These are phyloP conservation scores for Torymus aiolomorphi DNA, from an alignment of 2,888 invertebrate genomes.

Conservation along the genomic window DNA sequence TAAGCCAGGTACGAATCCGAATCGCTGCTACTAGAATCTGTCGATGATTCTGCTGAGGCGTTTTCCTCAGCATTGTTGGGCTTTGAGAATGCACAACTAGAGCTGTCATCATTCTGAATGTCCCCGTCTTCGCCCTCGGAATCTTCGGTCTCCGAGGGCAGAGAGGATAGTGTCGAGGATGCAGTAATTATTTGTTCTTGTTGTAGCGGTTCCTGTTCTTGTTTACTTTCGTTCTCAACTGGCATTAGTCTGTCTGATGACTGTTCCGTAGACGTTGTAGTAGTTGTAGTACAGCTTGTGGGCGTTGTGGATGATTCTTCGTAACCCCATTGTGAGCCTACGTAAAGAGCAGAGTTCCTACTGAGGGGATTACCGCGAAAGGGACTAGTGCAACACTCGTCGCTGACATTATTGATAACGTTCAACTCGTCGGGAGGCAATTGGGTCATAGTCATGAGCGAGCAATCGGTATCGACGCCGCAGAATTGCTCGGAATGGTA, in stretches of 20 bases:
- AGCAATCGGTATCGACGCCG: constrained; percentile 53
- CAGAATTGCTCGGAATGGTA: constrained; percentile 17
- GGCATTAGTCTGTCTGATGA: neutral
- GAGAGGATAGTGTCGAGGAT: constrained; percentile 11
- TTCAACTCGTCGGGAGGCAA: constrained; percentile 2
- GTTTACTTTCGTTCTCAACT: too few species aligned
- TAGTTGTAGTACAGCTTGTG: constrained; percentile 24
- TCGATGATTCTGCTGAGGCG: constrained; percentile 43
- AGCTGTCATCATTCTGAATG: constrained; percentile 1
- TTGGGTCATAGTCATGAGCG: neutral
- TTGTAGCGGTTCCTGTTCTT: too few species aligned
- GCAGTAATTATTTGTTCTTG: constrained; percentile 5
- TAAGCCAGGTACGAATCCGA: constrained; percentile 70
- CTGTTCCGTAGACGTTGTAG: constrained; percentile 26
- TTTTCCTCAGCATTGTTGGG: constrained; percentile 20
- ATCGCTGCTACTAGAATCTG: constrained; percentile 58
- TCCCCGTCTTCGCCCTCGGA: constrained; percentile 17
- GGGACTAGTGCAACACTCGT: constrained; percentile 11
- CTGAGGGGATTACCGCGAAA: constrained; percentile 31
- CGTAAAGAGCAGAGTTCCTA: constrained; percentile 51
- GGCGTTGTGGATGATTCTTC: constrained; percentile 20
- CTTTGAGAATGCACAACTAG: neutral
- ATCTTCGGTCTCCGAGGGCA: constrained; percentile 9
- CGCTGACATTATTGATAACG: constrained; percentile 7
- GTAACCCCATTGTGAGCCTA: constrained; percentile 43